Percentiles rank a stretch among this genome's conserved stretches.
Conservation (phyloP, 2,888 invertebrate genomes). For the Troides aeacus region DNA sequence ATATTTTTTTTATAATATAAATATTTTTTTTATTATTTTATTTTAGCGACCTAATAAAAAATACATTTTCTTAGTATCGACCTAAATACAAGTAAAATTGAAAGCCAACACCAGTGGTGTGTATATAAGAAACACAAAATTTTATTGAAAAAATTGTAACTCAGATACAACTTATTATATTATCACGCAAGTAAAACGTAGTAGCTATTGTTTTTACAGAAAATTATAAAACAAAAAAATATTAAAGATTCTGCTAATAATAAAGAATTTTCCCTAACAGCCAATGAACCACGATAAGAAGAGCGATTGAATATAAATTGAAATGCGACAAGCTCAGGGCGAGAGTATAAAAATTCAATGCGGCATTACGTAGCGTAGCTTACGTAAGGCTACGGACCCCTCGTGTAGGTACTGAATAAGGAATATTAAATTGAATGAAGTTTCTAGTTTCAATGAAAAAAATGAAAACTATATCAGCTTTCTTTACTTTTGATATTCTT, state of each 20-base stretch:
- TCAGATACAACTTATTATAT: background rate
- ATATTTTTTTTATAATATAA: too few relatives aligned
- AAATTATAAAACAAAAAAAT: constrained; percentile 1
- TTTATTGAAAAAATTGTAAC: background rate
- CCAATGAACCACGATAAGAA: constrained; percentile 41
- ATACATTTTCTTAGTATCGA: too few relatives aligned
- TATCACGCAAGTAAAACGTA: constrained; percentile 1
- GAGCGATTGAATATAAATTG: constrained; percentile 48
- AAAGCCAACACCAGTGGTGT: too few relatives aligned
- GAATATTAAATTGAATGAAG: constrained; percentile 6
- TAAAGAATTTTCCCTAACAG: constrained; percentile 32
- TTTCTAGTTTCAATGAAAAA: background rate
- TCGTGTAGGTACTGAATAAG: background rate
- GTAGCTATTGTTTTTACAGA: background rate
- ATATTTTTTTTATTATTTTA: too few relatives aligned
- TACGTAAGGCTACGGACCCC: constrained; percentile 47
- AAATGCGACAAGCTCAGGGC: constrained; percentile 44
- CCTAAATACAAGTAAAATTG: too few relatives aligned
- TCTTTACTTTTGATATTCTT: background rate
- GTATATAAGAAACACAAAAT: background rate
- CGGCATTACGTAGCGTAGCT: constrained; percentile 42
- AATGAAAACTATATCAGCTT: background rate
- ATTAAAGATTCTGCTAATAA: background rate
- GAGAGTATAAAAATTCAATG: constrained; percentile 59
- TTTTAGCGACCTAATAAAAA: too few relatives aligned